Conservation (phyloP, 2,888 invertebrate species). For the Calameuta idolon region DNA sequence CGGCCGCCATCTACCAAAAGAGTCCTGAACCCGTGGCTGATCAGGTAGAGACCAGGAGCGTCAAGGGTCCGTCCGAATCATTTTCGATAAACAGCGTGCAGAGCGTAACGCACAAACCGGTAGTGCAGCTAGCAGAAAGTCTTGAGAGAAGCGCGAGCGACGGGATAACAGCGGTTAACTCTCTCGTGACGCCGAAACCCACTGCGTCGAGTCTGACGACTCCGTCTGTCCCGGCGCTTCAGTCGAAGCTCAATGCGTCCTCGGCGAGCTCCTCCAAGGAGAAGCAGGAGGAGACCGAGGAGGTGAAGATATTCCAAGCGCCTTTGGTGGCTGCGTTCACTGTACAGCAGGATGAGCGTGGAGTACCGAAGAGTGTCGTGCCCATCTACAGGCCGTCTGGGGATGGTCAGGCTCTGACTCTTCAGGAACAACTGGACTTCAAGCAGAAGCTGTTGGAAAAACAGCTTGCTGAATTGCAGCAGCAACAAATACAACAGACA, state of each 20-base stretch:
- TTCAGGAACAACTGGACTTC: constrained; percentile 71
- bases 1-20: constrained; percentile 36
- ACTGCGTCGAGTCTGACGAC: constrained; percentile 38
- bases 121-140: constrained; percentile 41
- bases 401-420: constrained; percentile 57
- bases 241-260: constrained; percentile 7
- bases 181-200: constrained; percentile 51
- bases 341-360: constrained; percentile 84
- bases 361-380: constrained; percentile 83
- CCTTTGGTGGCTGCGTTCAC: constrained; percentile 88
- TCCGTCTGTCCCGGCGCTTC: constrained; percentile 3
- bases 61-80: constrained; percentile 21
- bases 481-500: constrained; percentile 79
- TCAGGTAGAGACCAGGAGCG: constrained; percentile 35
- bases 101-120: constrained; percentile 39
- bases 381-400: constrained; percentile 74
- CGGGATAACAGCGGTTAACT: constrained; percentile 51
- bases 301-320: constrained; percentile 84
- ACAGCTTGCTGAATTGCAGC: constrained; percentile 75
- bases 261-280: constrained; percentile 68
- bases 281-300: constrained; percentile 63
- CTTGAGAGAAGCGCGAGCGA: constrained; percentile 53
- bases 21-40: constrained; percentile 35
- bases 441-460: constrained; percentile 79
- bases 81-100: constrained; percentile 27